Evolutionary conservation across 2,113 vertebrate genomes (phyloP).

Genomic region (Atrichornis clamosus): DNA sequence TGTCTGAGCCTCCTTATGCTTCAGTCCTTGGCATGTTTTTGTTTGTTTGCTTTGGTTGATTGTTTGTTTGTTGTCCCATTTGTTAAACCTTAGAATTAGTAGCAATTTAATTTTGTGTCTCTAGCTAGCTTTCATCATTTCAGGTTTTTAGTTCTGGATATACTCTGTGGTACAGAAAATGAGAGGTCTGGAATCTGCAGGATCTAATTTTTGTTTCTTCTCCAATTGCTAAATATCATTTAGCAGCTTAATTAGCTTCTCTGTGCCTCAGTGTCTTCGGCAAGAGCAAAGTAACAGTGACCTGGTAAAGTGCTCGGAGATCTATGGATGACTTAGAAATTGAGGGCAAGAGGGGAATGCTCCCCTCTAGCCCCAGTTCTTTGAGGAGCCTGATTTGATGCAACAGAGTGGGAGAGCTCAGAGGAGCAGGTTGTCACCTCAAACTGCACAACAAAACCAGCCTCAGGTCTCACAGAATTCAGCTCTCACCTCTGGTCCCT

Average conservation of each 20-base stretch:
- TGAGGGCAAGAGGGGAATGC: background rate
- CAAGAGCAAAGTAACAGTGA: background rate
- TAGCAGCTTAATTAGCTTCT: background rate
- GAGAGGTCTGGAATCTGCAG: background rate
- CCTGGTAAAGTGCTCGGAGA: background rate
- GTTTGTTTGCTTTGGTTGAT: background rate
- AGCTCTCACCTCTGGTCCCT: background rate
- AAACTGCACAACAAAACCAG: background rate
- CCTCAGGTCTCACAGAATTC: background rate
- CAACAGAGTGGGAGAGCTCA: background rate
- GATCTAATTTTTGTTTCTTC: background rate
- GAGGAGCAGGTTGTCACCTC: background rate
- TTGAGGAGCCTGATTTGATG: background rate
- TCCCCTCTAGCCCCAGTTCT: background rate
- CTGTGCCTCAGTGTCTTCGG: background rate
- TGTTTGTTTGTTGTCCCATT: background rate
- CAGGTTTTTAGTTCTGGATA: background rate
- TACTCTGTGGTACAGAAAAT: background rate
- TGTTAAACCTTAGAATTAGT: background rate
- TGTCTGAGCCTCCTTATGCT: background rate
- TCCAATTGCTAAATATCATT: background rate
- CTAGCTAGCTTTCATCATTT: background rate
- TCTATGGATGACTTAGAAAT: background rate
- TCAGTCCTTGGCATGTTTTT: background rate
- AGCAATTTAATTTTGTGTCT: background rate